Base-by-base conservation (phyloP, 2,888 invertebrate genomes). In the Augochlorella aurata region DNA sequence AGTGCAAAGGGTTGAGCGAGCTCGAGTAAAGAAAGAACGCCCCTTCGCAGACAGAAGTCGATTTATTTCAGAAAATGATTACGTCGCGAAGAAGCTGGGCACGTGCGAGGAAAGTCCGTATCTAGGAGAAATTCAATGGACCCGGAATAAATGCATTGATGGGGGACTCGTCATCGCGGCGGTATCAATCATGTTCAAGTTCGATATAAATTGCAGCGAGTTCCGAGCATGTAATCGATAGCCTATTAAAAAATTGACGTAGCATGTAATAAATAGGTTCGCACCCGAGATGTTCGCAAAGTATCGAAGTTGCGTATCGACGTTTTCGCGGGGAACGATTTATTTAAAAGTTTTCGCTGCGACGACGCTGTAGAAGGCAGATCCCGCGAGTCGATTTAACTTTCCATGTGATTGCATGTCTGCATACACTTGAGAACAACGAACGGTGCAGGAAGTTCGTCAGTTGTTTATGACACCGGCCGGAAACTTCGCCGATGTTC, bases 351-450 rank as follows among this genome's bases (percentile, higher is more conserved):
- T 82, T 84, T 74, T n/a, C 49, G 21, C 14, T 38, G 38, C 38
- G 38, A 38, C 38, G 38, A 44, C 52, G 44, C 54, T 21, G 9
- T 80, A 47, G 47, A 44, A 61, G 80, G 24, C 50, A 70, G 38
- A 80, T 84, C 75, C 44, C 44, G 74, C 75, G 77, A 86, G 80
- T 86, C 84, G 82, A 85, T 86, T 84, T 84, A 86, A 86, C 84
- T 86, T 86, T 73, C 74, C 67, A 75, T 79, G 63, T 77, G 79
- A 82, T 84, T 77, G 71, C 84, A 58, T 77, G 74, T 61, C 79
- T 73, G 77, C 54, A 44, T 74, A 77, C 21, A 72, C 72, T 77
- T 61, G 49, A 47, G 74, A 75, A 77, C 77, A 74, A 74, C 70
- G 74, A 72, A 77, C 79, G 73, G 18, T 72, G 67, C 72, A 61